A percentile compares a stretch with the other conserved stretches of the same genome.
Evolutionary conservation across 2,113 vertebrate genomes (phyloP).

Genomic region (Triplophysa siluroides): DNA sequence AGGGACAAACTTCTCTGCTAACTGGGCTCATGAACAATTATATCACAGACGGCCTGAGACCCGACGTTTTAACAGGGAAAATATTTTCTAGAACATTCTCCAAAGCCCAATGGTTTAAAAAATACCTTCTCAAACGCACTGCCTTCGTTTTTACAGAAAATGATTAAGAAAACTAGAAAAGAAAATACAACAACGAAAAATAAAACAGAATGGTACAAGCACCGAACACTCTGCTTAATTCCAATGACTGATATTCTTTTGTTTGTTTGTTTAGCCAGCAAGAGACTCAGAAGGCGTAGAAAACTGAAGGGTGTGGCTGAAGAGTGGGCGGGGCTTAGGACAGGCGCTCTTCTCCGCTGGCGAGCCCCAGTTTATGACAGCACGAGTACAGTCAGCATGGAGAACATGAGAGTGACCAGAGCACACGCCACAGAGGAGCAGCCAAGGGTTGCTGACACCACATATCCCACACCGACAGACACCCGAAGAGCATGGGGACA

Average conservation of each 20-base stretch:
- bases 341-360: slow-evolving; percentile 66
- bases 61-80: slow-evolving; percentile 55
- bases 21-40: slow-evolving; percentile 49
- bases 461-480: slow-evolving; percentile 64
- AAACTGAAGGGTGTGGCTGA: slow-evolving; percentile 34
- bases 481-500: slow-evolving; percentile 60
- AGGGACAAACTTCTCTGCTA: slow-evolving; percentile 45
- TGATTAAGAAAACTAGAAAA: slow-evolving; percentile 52
- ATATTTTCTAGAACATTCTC: slow-evolving; percentile 53
- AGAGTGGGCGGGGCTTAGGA: slow-evolving; percentile 49
- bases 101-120: slow-evolving; percentile 50
- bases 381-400: slow-evolving; percentile 85
- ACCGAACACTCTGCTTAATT: slow-evolving; percentile 71
- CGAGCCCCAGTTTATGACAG: slow-evolving; percentile 83
- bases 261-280: slow-evolving; percentile 65
- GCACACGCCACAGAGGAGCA: slow-evolving; percentile 83
- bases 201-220: slow-evolving; percentile 65
- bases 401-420: slow-evolving; percentile 86
- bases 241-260: slow-evolving; percentile 66
- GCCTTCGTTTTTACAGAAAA: slow-evolving; percentile 52
- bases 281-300: slow-evolving; percentile 73
- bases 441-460: slow-evolving; percentile 85
- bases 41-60: slow-evolving; percentile 60
- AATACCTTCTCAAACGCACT: slow-evolving; percentile 39
- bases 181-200: slow-evolving; percentile 55